Base-by-base conservation (phyloP, 2,888 invertebrate genomes). In the Rhagium mordax region DNA sequence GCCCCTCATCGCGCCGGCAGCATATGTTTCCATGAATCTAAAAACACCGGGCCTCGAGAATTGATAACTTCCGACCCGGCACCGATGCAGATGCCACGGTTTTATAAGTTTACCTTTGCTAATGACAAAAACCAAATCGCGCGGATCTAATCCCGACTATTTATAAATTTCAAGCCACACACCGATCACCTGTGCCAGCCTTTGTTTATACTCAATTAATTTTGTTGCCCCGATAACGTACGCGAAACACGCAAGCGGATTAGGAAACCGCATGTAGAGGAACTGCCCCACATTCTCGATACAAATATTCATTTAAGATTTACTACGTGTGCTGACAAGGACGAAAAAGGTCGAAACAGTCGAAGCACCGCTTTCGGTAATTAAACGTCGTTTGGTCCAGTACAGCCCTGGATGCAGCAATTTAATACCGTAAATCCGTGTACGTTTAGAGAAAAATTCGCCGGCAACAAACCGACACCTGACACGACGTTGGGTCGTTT, bases 1-100 rank as follows among this genome's bases (percentile, higher is more conserved):
- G 81, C 78, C 77, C 71, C 55, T 51, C 61, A 18, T 51, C 20
- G 13, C 7, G 60, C 62, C 29, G 24, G 29, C 60, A 67, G 74
- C 78, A 82, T 79, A 77, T 82, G 84, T 84, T 85, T 85, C 83
- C 85, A 78, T 74, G 81, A 82, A 83, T 83, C 77, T 81, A 83
- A 82, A 85, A 85, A 70, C 74, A 80, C 78, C 75, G 74, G 76
- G 66, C 73, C 70, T 10, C 68, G 76, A 75, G 71, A 76, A 79
- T 82, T 82, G 82, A 83, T 83, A 78, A 79, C 83, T 82, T 81
- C 83, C 84, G 82, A 80, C 74, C 47, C 20, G 47, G 16, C 7
- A 49, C 69, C 71, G 70, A 70, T 72, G 75, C 73, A 64, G 49
- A 64, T 64, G 64, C 29, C 64, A 27, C 24, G 21, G 13, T 18